Percentiles rank a stretch among this genome's conserved stretches.
Evolutionary conservation across 2,113 vertebrate genomes (phyloP).

Genomic region (Chrysochloris asiatica): DNA sequence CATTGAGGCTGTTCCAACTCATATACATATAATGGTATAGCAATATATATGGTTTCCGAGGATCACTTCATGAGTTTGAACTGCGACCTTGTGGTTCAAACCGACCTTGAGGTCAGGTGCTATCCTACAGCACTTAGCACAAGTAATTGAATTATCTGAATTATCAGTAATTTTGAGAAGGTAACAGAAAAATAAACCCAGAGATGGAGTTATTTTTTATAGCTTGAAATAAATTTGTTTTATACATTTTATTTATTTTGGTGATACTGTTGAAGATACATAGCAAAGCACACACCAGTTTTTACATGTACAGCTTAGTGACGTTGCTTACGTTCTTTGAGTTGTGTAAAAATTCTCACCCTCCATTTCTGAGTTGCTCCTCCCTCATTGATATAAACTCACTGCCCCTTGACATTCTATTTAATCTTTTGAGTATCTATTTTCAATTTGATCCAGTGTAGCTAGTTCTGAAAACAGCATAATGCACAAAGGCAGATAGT

Average conservation of each 20-base stretch:
- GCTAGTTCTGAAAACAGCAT: not conserved
- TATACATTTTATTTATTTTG: no score
- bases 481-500: not conserved
- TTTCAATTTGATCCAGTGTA: not conserved
- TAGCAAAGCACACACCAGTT: not conserved
- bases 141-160: not conserved
- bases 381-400: not conserved
- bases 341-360: not conserved
- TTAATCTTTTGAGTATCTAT: not conserved
- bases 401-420: not conserved
- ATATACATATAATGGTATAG: no score
- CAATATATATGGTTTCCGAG: no score
- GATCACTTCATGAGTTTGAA: no score
- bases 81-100: no score
- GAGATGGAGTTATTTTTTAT: not conserved
- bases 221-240: not conserved
- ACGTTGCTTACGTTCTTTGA: not conserved
- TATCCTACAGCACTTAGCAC: no score
- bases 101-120: no score
- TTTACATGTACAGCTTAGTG: not conserved
- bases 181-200: not conserved
- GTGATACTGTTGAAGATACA: not conserved
- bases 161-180: not conserved
- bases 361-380: not conserved
- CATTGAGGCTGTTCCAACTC: no score